Evolutionary conservation across 2,888 invertebrate genomes (phyloP).

Genomic region (Cinara cedri): DNA sequence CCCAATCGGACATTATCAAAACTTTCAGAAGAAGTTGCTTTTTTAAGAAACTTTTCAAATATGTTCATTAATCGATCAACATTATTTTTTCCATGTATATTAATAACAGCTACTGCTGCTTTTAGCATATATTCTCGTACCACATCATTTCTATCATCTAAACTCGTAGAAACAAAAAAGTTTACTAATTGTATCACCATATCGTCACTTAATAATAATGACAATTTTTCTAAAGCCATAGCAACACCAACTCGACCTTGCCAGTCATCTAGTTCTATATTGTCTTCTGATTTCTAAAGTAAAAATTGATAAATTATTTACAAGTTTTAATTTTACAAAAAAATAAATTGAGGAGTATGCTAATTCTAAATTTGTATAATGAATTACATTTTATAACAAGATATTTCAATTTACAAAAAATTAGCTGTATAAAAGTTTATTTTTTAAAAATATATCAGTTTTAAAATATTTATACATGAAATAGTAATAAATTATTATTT

Average conservation of each 20-base stretch:
- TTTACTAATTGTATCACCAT: constrained; percentile 75
- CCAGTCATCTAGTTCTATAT: constrained; percentile 77
- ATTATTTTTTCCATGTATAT: constrained; percentile 86
- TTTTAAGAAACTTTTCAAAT: constrained; percentile 91
- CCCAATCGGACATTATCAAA: constrained; percentile 94
- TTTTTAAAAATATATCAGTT: not conserved
- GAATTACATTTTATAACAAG: too few relatives aligned
- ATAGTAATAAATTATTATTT: not conserved
- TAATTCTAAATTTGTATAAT: too few relatives aligned
- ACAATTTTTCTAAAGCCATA: constrained; percentile 78
- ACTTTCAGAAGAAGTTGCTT: constrained; percentile 81
- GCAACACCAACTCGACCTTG: constrained; percentile 88
- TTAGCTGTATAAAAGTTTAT: too few relatives aligned
- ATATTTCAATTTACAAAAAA: too few relatives aligned
- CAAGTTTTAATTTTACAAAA: not conserved
- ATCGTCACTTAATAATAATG: constrained; percentile 73
- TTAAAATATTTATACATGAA: not conserved
- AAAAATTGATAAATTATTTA: not conserved
- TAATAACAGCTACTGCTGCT: constrained; percentile 90
- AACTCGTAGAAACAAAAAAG: constrained; percentile 79
- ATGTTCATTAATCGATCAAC: constrained; percentile 75
- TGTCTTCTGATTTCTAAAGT: constrained; percentile 44
- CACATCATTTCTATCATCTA: constrained; percentile 81
- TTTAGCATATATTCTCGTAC: constrained; percentile 86
- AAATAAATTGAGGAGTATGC: not conserved